Conservation (phyloP, 2,797 vertebrate species). For the Cygnus olor region DNA sequence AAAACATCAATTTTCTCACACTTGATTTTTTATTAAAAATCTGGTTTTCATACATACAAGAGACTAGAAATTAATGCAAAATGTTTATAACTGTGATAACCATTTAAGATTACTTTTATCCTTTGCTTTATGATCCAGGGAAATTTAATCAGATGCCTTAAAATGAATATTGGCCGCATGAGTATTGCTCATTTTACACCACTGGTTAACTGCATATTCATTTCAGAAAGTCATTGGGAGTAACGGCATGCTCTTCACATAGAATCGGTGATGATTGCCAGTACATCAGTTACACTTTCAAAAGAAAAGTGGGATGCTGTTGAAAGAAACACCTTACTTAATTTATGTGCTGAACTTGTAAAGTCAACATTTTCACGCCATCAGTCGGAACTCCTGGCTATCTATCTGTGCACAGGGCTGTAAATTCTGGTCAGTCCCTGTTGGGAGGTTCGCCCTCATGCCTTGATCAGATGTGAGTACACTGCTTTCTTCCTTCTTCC, state of each 20-base stretch:
- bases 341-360: background rate
- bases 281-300: background rate
- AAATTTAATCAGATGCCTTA: background rate
- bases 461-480: background rate
- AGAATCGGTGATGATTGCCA: background rate
- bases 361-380: background rate
- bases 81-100: background rate
- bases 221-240: background rate
- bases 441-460: accelerated
- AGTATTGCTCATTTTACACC: background rate
- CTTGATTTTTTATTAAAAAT: background rate
- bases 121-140: background rate
- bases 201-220: background rate
- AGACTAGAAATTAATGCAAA: background rate
- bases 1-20: background rate
- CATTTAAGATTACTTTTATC: background rate
- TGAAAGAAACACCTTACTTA: background rate
- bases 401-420: accelerated
- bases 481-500: background rate
- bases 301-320: background rate
- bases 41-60: background rate
- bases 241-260: background rate
- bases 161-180: background rate
- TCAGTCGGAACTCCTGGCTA: background rate
- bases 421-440: background rate